A percentile compares a stretch with the other conserved stretches of the same genome.
Conservation (phyloP, 1,140 invertebrate genomes). For the Leptopilina boulardi region DNA sequence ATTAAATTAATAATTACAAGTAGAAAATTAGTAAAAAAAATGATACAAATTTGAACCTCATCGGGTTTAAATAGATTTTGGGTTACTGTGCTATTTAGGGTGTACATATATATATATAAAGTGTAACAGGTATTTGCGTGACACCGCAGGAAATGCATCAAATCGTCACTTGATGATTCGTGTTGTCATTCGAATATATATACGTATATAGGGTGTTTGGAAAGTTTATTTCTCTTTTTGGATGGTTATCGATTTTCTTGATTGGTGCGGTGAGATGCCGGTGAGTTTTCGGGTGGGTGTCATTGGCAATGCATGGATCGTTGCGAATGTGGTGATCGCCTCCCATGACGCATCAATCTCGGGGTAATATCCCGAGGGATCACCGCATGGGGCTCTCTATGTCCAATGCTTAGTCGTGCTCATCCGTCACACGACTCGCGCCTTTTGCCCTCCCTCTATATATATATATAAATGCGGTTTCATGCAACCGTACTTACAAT, state of each 20-base stretch:
- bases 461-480: too few relatives aligned
- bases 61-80: too few relatives aligned
- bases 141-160: conserved; percentile 21
- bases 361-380: conserved; percentile 47
- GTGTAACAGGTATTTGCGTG: conserved; percentile 30
- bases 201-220: neutral
- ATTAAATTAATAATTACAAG: too few relatives aligned
- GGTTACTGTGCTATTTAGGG: too few relatives aligned
- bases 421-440: conserved; percentile 54
- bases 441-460: neutral
- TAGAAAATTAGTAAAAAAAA: too few relatives aligned
- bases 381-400: conserved; percentile 46
- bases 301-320: conserved; percentile 63
- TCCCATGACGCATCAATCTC: conserved; percentile 65
- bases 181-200: neutral
- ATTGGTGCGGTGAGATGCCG: conserved; percentile 19
- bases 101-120: too few relatives aligned
- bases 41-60: too few relatives aligned
- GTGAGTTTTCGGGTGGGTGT: conserved; percentile 41
- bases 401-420: conserved; percentile 55
- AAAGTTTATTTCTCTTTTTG: neutral
- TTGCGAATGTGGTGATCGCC: conserved; percentile 56
- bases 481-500: neutral
- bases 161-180: conserved; percentile 1
- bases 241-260: neutral